Percentiles rank a stretch among this genome's conserved stretches.
These are phyloP conservation scores for Hippopotamus amphibius DNA, from an alignment of 2,113 vertebrate species.

Conservation along the genomic window DNA sequence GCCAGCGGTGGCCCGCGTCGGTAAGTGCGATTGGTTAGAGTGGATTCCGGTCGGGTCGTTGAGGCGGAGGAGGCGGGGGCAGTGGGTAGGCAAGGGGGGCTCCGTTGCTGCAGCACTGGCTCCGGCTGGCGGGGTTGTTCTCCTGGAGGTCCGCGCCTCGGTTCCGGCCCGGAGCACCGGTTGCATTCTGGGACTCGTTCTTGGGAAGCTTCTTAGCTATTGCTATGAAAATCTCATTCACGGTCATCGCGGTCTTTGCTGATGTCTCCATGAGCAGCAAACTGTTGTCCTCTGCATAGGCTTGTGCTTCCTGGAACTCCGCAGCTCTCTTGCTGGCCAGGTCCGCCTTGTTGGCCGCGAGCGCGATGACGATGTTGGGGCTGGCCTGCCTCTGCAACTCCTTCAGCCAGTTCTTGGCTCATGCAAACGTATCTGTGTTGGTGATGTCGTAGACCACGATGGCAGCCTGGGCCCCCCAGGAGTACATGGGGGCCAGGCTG, in stretches of 20 bases:
- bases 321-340: slow-evolving; percentile 97
- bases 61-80: slow-evolving; percentile 68
- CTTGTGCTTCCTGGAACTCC: slow-evolving; percentile 99
- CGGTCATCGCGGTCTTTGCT: slow-evolving; percentile 99
- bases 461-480: slow-evolving; percentile 97
- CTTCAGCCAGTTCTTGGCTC: slow-evolving; percentile 99
- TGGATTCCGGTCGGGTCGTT: slow-evolving; percentile 86
- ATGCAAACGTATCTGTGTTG: slow-evolving; percentile 98
- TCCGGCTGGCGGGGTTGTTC: slow-evolving; percentile 92
- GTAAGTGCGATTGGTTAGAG: slow-evolving; percentile 90
- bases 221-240: slow-evolving; percentile 99
- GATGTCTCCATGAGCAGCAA: slow-evolving; percentile 99
- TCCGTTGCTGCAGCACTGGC: slow-evolving; percentile 98
- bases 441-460: slow-evolving; percentile 99
- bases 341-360: slow-evolving; percentile 98
- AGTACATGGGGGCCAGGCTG: slow-evolving; percentile 99
- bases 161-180: slow-evolving; percentile 90
- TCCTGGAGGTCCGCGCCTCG: slow-evolving; percentile 97
- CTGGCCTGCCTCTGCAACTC: slow-evolving; percentile 99
- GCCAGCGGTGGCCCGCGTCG: slow-evolving; percentile 79
- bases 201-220: slow-evolving; percentile 99
- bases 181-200: slow-evolving; percentile 93
- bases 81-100: slow-evolving; percentile 65
- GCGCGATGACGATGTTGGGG: slow-evolving; percentile 97
- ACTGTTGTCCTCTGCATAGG: slow-evolving; percentile 99